Evolutionary conservation across 2,113 vertebrate species (phyloP).

Genomic region (Upupa epops): DNA sequence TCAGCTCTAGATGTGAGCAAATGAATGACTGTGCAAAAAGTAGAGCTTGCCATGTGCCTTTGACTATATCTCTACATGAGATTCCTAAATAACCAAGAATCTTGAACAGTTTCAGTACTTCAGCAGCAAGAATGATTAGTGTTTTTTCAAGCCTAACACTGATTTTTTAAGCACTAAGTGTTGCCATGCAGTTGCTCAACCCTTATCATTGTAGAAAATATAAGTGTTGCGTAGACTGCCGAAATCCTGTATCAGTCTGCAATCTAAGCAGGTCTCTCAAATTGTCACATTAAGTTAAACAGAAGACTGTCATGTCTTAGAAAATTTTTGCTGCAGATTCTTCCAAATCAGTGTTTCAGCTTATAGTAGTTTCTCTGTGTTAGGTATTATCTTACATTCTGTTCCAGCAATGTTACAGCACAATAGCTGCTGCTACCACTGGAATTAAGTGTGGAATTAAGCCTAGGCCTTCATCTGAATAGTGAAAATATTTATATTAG

Average conservation of each 20-base stretch:
- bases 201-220: background rate
- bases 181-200: background rate
- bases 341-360: accelerated
- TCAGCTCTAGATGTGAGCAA: background rate
- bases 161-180: background rate
- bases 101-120: background rate
- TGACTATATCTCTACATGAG: background rate
- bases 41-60: background rate
- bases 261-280: background rate
- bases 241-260: background rate
- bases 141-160: background rate
- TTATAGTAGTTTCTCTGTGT: background rate
- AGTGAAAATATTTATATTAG: background rate
- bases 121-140: background rate
- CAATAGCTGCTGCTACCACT: background rate
- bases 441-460: background rate
- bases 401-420: background rate
- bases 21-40: background rate
- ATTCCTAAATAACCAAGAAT: background rate
- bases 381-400: accelerated
- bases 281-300: background rate
- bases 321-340: background rate
- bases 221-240: background rate
- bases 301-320: background rate
- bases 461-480: background rate